Evolutionary conservation across 2,113 vertebrate species (phyloP).

Genomic region (Grallaria varia): DNA sequence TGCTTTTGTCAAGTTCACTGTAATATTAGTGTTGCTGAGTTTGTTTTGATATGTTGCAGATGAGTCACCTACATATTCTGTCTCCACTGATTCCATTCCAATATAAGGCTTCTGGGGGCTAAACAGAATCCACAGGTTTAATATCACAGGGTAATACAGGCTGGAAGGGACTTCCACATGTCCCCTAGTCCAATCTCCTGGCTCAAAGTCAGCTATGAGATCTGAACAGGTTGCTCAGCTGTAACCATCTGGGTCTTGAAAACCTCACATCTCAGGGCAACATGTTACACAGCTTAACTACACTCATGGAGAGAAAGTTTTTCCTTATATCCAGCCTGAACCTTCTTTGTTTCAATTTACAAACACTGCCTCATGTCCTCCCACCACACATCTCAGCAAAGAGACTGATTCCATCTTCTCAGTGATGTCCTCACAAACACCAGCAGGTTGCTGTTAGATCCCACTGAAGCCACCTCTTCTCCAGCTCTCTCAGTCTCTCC

Average conservation of each 20-base stretch:
- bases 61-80: neutral
- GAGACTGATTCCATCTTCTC: neutral
- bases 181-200: neutral
- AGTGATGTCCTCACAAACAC: neutral
- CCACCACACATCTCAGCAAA: accelerated
- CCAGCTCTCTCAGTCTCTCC: neutral
- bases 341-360: neutral
- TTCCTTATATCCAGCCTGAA: neutral
- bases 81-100: neutral
- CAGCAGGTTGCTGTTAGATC: neutral
- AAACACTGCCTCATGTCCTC: neutral
- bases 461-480: neutral
- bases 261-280: neutral
- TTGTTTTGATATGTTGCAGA: neutral
- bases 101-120: neutral
- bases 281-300: neutral
- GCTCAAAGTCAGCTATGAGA: neutral
- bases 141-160: neutral
- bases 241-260: neutral
- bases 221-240: neutral
- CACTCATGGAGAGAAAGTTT: accelerated
- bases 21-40: neutral
- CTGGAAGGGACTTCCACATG: neutral
- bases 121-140: neutral
- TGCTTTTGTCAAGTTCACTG: neutral